Evolutionary conservation across 2,113 vertebrate species (phyloP).

Genomic region (Centropus unirufus): DNA sequence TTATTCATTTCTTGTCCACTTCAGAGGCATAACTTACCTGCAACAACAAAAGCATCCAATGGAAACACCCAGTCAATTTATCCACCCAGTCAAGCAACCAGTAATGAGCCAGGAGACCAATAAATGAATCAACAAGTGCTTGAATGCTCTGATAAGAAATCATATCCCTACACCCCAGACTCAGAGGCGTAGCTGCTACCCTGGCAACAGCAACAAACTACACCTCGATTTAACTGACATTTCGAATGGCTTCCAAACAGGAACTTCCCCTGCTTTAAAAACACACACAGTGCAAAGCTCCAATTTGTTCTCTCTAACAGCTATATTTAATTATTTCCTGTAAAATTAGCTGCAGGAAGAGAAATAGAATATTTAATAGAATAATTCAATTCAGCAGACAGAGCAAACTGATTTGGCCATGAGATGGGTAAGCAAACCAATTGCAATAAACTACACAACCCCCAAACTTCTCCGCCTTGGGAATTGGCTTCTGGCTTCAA

Average conservation of each 20-base stretch:
- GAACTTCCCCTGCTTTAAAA: neutral
- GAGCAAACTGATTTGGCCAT: neutral
- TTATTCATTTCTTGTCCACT: neutral
- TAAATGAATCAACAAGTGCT: neutral
- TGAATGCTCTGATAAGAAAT: neutral
- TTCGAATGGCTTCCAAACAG: neutral
- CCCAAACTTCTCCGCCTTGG: neutral
- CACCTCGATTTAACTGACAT: neutral
- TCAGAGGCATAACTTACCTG: neutral
- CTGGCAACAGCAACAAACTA: neutral
- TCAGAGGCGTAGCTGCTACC: neutral
- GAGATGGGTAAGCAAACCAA: neutral
- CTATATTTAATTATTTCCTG: neutral
- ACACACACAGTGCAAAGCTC: neutral
- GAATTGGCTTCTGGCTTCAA: conserved; percentile 17
- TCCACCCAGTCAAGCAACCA: neutral
- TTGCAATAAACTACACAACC: neutral
- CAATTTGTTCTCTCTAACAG: neutral
- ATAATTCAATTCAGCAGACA: conserved; percentile 7
- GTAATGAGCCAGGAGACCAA: neutral
- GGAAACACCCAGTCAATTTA: neutral
- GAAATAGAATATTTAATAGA: neutral
- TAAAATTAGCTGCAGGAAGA: neutral
- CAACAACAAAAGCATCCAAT: neutral
- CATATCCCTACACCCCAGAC: neutral